A percentile compares a stretch with the other conserved stretches of the same genome.
phyloP scores from a whole-genome alignment of 37 sponge, comb jelly and placozoan species.

The Beroe ovata region DNA sequence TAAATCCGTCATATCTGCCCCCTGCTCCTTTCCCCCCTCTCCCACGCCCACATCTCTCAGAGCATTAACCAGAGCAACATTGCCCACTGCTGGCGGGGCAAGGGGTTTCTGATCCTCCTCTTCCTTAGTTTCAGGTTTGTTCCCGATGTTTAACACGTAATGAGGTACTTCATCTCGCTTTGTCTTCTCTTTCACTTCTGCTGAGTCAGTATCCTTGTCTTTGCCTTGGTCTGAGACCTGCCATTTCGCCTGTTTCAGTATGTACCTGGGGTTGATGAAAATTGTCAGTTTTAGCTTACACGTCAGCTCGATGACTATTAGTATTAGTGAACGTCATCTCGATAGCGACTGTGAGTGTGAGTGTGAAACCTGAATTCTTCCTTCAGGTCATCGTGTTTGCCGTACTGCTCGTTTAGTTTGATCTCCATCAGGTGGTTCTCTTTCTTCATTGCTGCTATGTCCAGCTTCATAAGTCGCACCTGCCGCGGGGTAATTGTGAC shows the following conservation, averaged over 20 bases:
- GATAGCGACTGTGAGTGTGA: too few species aligned
- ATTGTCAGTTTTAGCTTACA: not conserved
- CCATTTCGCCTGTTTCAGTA: slow-evolving; percentile 57
- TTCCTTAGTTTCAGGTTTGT: not conserved
- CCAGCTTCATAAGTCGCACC: slow-evolving; percentile 55
- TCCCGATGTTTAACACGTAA: not conserved
- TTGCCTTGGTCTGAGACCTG: not conserved
- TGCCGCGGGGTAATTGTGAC: too few species aligned
- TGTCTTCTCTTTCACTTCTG: not conserved
- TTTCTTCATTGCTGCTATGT: slow-evolving; percentile 57
- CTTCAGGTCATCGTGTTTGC: slow-evolving; percentile 53
- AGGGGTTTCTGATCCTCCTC: too few species aligned
- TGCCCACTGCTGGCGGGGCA: not conserved
- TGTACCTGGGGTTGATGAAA: not conserved
- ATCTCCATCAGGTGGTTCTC: slow-evolving; percentile 65
- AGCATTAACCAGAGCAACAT: not conserved
- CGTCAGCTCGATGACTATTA: not conserved
- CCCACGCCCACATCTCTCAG: not conserved
- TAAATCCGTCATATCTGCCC: not conserved
- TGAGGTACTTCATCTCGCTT: not conserved
- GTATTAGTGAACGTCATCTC: not conserved
- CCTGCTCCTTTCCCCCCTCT: not conserved
- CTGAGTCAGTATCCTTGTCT: not conserved
- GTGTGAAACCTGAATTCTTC: slow-evolving; percentile 42
- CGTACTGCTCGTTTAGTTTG: slow-evolving; percentile 53